phyloP scores from a whole-genome alignment of 2,113 vertebrate species.

The Progne subis region DNA sequence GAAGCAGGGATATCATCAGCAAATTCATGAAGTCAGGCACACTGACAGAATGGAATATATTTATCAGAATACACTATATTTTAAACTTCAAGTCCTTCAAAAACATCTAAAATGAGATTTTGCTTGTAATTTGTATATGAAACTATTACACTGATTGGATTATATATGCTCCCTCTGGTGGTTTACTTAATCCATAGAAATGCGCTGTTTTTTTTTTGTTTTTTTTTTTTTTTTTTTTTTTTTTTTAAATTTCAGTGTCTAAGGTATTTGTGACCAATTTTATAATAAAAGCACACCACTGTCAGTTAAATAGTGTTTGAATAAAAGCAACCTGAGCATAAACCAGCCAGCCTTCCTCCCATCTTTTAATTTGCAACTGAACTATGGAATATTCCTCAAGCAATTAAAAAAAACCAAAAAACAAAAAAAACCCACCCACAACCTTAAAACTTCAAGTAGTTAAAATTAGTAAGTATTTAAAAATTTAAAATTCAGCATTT shows the following conservation, averaged over 20 bases:
- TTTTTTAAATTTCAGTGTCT: neutral
- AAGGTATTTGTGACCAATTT: neutral
- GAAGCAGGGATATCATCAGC: neutral
- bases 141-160: constrained; percentile 10
- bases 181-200: constrained; percentile 13
- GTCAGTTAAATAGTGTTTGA: neutral
- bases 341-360: neutral
- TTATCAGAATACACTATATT: neutral
- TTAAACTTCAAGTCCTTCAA: neutral
- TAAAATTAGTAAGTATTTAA: neutral
- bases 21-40: neutral
- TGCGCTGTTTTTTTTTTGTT: neutral
- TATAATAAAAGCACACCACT: neutral
- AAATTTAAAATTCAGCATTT: neutral
- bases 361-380: neutral
- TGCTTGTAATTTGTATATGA: neutral
- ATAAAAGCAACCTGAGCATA: neutral
- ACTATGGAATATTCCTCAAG: neutral
- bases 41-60: neutral
- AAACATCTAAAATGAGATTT: constrained; percentile 20
- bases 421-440: neutral
- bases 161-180: constrained; percentile 51
- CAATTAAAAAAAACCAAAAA: neutral
- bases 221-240: too few species aligned
- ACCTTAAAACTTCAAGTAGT: neutral